Evolutionary conservation across 2,113 vertebrate species (phyloP).

Genomic region (Eublepharis macularius): DNA sequence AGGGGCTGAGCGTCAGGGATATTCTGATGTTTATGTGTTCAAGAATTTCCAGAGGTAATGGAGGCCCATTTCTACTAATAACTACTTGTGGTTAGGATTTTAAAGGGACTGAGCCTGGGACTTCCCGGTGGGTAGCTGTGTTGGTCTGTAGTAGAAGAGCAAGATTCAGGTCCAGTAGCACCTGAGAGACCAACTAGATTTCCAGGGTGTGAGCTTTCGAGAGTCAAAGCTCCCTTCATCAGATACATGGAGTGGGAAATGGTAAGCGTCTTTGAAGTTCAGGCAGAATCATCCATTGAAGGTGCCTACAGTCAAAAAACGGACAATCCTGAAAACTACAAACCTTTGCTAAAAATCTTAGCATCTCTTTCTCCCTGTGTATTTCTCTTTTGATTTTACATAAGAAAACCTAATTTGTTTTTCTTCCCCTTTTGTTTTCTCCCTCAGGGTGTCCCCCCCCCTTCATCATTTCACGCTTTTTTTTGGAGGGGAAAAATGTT

Average conservation of each 20-base stretch:
- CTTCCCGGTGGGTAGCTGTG: too few species aligned
- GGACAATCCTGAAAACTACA: not conserved
- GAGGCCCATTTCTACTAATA: not conserved
- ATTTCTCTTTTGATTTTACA: not conserved
- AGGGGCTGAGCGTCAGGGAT: too few species aligned
- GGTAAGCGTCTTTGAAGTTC: too few species aligned
- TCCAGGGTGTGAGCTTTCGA: too few species aligned
- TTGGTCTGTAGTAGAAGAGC: too few species aligned
- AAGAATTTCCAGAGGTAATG: not conserved
- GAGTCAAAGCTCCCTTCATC: too few species aligned
- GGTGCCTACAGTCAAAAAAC: not conserved
- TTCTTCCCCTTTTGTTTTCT: not conserved
- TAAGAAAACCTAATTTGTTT: not conserved
- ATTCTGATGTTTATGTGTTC: not conserved
- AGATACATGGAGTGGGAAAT: too few species aligned
- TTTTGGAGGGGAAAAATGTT: not conserved
- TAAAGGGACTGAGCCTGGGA: not conserved
- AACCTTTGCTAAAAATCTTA: conserved; percentile 14
- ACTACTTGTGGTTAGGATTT: not conserved
- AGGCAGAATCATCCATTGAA: not conserved
- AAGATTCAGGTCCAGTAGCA: too few species aligned
- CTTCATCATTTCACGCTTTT: too few species aligned
- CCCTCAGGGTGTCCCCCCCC: too few species aligned
- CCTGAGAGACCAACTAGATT: too few species aligned
- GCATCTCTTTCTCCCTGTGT: not conserved